Percentiles rank a stretch among this genome's conserved stretches.
phyloP scores from a whole-genome alignment of 2,113 vertebrate species.

The Poeciliopsis turrubarensis region DNA sequence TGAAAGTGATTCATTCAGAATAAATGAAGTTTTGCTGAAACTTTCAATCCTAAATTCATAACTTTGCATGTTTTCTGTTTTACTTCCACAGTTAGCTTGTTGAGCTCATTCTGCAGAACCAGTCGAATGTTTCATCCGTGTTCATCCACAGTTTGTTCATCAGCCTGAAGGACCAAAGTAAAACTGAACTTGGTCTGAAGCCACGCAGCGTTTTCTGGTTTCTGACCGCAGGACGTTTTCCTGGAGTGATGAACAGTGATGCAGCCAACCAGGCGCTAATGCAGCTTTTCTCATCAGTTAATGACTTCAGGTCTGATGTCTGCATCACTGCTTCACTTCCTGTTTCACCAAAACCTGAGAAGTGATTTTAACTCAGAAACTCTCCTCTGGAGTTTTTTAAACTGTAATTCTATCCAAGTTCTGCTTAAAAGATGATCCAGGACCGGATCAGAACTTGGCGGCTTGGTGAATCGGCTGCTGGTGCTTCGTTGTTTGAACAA shows the following conservation, averaged over 20 bases:
- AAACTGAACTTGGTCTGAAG: not conserved
- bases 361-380: not conserved
- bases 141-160: not conserved
- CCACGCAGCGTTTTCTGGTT: not conserved
- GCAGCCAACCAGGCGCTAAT: slow-evolving; percentile 22
- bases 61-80: not conserved
- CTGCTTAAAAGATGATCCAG: not conserved
- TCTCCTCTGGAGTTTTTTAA: not conserved
- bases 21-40: not conserved
- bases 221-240: not conserved
- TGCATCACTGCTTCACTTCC: slow-evolving; percentile 30
- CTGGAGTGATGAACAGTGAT: not conserved
- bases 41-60: too few relatives aligned
- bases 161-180: not conserved
- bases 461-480: too few relatives aligned
- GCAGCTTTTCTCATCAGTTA: slow-evolving; percentile 42
- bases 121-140: not conserved
- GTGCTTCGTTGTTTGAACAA: too few relatives aligned
- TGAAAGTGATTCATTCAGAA: not conserved
- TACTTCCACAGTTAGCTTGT: not conserved
- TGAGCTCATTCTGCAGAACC: slow-evolving; percentile 9
- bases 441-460: too few relatives aligned
- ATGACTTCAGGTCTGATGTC: slow-evolving; percentile 29
- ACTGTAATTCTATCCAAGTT: not conserved
- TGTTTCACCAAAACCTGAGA: slow-evolving; percentile 1